phyloP scores from a whole-genome alignment of 2,888 invertebrate species.

The Synanthedon myopaeformis region DNA sequence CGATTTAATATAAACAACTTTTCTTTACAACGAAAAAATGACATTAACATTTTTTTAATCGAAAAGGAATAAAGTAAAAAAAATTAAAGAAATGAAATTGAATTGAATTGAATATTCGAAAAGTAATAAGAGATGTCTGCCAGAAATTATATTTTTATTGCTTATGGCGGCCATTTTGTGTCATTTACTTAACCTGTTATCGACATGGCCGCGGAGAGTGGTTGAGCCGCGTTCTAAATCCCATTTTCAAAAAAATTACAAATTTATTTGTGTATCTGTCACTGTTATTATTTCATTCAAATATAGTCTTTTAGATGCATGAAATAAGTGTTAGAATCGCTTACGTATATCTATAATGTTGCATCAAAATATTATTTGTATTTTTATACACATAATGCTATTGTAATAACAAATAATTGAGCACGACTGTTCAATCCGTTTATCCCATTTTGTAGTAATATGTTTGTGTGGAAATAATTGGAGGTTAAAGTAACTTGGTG shows the following conservation, averaged over 20 bases:
- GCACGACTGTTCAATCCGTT: slow-evolving; percentile 41
- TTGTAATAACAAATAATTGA: slow-evolving; percentile 46
- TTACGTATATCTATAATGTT: background rate
- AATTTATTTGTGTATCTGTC: background rate
- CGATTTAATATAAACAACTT: slow-evolving; percentile 11
- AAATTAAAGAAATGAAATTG: slow-evolving; percentile 18
- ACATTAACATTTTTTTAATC: slow-evolving; percentile 20
- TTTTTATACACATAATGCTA: slow-evolving; percentile 32
- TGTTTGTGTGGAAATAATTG: slow-evolving; percentile 22
- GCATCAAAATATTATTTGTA: slow-evolving; percentile 12
- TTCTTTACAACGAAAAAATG: slow-evolving; percentile 18
- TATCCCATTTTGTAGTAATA: slow-evolving; percentile 31
- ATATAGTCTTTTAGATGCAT: background rate
- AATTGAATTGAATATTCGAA: slow-evolving; percentile 50
- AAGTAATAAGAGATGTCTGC: slow-evolving; percentile 38
- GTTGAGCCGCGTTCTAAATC: slow-evolving; percentile 24
- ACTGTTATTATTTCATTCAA: background rate
- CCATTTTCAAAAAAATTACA: background rate
- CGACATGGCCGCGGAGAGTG: slow-evolving; percentile 32
- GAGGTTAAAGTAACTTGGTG: slow-evolving; percentile 1
- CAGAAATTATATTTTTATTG: slow-evolving; percentile 40
- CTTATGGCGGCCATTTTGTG: slow-evolving; percentile 43
- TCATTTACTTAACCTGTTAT: slow-evolving; percentile 61
- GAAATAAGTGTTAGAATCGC: background rate
- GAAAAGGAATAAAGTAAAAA: slow-evolving; percentile 20